Evolutionary conservation across 2,888 invertebrate species (phyloP).

Genomic region (Zaprionus bogoriensis): DNA sequence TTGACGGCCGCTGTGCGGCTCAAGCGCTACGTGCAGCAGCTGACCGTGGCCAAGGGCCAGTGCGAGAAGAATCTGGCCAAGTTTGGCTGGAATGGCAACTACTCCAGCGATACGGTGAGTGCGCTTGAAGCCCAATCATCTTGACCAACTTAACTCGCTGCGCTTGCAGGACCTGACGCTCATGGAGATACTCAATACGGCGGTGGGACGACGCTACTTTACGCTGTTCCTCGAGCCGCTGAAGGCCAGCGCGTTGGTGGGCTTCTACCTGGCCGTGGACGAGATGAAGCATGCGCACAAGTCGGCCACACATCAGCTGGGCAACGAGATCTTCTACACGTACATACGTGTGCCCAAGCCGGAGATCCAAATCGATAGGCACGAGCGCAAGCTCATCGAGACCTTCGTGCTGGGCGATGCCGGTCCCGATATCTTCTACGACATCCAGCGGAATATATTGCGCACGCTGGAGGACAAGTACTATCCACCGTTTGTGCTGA

Average conservation of each 20-base stretch:
- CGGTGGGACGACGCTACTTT: conserved; percentile 91
- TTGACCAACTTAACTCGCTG: not conserved
- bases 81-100: conserved; percentile 90
- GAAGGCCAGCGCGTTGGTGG: conserved; percentile 92
- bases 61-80: conserved; percentile 90
- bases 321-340: conserved; percentile 95
- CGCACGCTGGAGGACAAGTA: conserved; percentile 93
- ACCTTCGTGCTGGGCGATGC: conserved; percentile 93
- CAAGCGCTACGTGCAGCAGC: conserved; percentile 91
- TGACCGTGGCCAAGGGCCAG: conserved; percentile 90
- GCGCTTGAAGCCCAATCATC: not conserved
- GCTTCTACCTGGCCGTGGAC: conserved; percentile 94
- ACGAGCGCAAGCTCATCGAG: conserved; percentile 92
- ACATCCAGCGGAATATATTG: conserved; percentile 91
- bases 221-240: conserved; percentile 92
- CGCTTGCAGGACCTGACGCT: conserved; percentile 87
- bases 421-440: conserved; percentile 93
- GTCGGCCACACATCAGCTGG: conserved; percentile 92
- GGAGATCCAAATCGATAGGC: conserved; percentile 91
- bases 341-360: conserved; percentile 92
- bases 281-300: conserved; percentile 90
- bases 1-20: conserved; percentile 91
- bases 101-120: conserved; percentile 83
- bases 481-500: conserved; percentile 93
- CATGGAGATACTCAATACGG: conserved; percentile 89